Percentiles rank a stretch among this genome's conserved stretches.
Conservation (phyloP, 1,140 invertebrate genomes). For the Bombus consobrinus region DNA sequence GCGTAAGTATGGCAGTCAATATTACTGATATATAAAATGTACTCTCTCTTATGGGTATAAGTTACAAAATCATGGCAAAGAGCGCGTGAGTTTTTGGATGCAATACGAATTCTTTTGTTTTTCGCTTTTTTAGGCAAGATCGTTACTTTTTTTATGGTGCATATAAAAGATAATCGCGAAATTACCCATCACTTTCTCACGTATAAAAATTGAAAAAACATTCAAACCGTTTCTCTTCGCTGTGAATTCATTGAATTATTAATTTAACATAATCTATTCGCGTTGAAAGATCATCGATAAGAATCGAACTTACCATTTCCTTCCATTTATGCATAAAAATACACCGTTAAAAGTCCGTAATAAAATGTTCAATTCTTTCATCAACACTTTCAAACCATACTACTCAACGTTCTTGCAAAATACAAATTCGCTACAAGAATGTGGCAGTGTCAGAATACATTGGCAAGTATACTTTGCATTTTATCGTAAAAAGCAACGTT, state of each 20-base stretch:
- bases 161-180: slow-evolving; percentile 1
- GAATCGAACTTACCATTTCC: background rate
- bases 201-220: slow-evolving; percentile 20
- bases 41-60: slow-evolving; percentile 47
- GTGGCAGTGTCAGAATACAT: slow-evolving; percentile 61
- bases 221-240: slow-evolving; percentile 19
- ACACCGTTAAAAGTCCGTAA: slow-evolving; percentile 42
- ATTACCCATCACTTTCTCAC: background rate
- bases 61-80: slow-evolving; percentile 48
- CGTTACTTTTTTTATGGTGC: slow-evolving; percentile 21
- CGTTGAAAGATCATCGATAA: slow-evolving; percentile 13
- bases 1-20: slow-evolving; percentile 62
- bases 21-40: slow-evolving; percentile 47
- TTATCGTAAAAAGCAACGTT: slow-evolving; percentile 61
- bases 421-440: slow-evolving; percentile 27
- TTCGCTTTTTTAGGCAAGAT: slow-evolving; percentile 40
- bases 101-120: slow-evolving; percentile 22
- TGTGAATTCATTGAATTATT: slow-evolving; percentile 10
- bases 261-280: slow-evolving; percentile 35
- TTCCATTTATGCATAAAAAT: slow-evolving; percentile 36
- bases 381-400: slow-evolving; percentile 40
- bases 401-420: slow-evolving; percentile 50
- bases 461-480: slow-evolving; percentile 64
- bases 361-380: slow-evolving; percentile 27
- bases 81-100: slow-evolving; percentile 44